Evolutionary conservation across 2,888 invertebrate species (phyloP), one percentile per base, ranked within the genome.

Genomic region (Spialia ferax): DNA sequence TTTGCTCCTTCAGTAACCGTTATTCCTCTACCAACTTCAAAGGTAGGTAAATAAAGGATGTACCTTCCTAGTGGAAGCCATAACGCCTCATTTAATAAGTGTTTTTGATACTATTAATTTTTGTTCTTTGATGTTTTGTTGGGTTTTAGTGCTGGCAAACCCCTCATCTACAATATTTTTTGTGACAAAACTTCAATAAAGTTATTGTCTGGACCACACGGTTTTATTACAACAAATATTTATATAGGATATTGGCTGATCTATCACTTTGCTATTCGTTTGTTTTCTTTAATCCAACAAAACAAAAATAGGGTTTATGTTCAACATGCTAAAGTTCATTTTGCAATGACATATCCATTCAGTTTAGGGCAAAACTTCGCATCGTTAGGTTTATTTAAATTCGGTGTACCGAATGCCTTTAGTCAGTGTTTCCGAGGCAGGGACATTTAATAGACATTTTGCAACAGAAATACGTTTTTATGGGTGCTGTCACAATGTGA

Each of bases 371-470:
- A 54, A 50, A 59, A 66, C 42, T 52, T 60, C 60, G 65, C 59
- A 60, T 54, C 52, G 65, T 60, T 66, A 54, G 59, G 60, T 66
- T 66, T 66, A 66, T 66, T 66, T 66, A 66, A 66, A 66, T 60
- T 66, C 66, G 54, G 60, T 66, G 66, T 66, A 66, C 60, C 66
- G 66, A 60, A 60, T 66, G 66, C 54, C 60, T 60, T 66, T 65
- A 60, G 66, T 23, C 66, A 60, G 22, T 66, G 66, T 55, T 66
- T 66, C 60, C 66, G 66, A 45, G 54, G 52, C 60, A 15, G 54
- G 20, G 60, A 52, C 22, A 60, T 66, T 66, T 45, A 66, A 60
- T 66, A 54, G 66, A 60, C 42, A 60, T 66, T 66, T 66, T 66
- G 54, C 52, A 60, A 48, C 52, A 60, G 59, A 60, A 66, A 50